These are phyloP conservation scores for Pseudomugil tenellus DNA, from an alignment of 2,797 vertebrate genomes.

Conservation along the genomic window DNA sequence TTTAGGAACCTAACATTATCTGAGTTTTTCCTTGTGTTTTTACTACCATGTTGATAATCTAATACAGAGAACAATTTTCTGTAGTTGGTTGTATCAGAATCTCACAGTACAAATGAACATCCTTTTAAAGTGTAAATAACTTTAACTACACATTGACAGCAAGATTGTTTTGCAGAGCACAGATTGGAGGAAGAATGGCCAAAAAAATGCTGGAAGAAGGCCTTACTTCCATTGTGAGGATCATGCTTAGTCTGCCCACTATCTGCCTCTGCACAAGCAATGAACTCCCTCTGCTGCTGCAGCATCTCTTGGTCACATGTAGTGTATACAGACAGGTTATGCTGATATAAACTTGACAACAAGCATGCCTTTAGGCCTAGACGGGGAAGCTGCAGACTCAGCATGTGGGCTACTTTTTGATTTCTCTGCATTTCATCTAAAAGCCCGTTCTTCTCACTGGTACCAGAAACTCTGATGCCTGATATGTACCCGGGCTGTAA, in stretches of 20 bases:
- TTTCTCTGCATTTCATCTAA: background rate
- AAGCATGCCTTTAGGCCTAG: background rate
- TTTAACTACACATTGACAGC: background rate
- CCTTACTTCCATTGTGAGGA: background rate
- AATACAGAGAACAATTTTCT: background rate
- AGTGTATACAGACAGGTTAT: constrained; percentile 1
- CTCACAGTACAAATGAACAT: background rate
- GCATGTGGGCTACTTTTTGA: background rate
- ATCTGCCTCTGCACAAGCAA: background rate
- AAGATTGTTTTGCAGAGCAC: background rate
- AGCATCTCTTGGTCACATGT: background rate
- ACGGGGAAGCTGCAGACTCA: background rate
- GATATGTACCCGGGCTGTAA: background rate
- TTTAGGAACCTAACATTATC: no score
- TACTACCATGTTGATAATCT: background rate
- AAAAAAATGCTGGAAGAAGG: background rate
- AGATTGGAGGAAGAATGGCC: background rate
- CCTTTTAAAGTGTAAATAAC: no score
- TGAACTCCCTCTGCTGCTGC: background rate
- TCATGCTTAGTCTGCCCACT: background rate
- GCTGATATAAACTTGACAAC: background rate
- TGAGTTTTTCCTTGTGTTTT: no score
- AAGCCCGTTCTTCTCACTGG: background rate
- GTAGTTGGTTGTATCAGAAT: background rate
- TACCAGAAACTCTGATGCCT: background rate